Evolutionary conservation across 2,797 vertebrate genomes (phyloP), one percentile per base, ranked within the genome.

Genomic region (Crenichthys baileyi): DNA sequence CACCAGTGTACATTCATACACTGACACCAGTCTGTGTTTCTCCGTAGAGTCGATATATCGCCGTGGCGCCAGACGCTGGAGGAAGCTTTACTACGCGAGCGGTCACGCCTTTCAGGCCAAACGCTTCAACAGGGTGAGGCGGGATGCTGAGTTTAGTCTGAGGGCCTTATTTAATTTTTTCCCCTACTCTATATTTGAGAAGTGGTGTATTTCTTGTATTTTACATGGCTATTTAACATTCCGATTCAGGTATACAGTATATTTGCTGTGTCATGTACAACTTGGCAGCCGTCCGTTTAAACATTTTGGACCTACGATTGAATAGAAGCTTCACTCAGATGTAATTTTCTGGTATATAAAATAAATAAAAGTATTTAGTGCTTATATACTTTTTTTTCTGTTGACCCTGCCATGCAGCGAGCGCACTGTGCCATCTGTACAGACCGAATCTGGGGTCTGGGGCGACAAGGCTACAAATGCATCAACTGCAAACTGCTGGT

Each of bases 101-200:
- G 98, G 98, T 83, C 98, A 99, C 73, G 97, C 97, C 90, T 99
- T 99, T 90, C 98, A 99, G 95, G 98, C 98, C 87, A 99, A 99
- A 83, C 96, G 98, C 86, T 99, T 99, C 88, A 99, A 99, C 94
- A 96, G 98, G 96, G 98, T 99, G 76, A 92, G 91, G 82, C 20
- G 1, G 24, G 0, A 31, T 6, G 3, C 16, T 39, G 12, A 75
- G 4, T 46, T 78, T 70, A 26, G 5, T 73, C 24, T 1, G 4
- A 31, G 12, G 39, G 8, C 18, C 53, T 67, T 39, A 31, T 72
- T 72, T 72, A 53, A 12, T 16, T 51, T 72, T 55, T 4, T 24
- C 7, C 26, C 2, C 1, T 29, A 3, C 70, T 72, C 24, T 8
- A 31, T 50, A 4, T 56, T 50, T 46, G 7, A 8, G 22, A 51